Evolutionary conservation across 2,797 vertebrate species (phyloP).

Genomic region (Myotis daubentonii): DNA sequence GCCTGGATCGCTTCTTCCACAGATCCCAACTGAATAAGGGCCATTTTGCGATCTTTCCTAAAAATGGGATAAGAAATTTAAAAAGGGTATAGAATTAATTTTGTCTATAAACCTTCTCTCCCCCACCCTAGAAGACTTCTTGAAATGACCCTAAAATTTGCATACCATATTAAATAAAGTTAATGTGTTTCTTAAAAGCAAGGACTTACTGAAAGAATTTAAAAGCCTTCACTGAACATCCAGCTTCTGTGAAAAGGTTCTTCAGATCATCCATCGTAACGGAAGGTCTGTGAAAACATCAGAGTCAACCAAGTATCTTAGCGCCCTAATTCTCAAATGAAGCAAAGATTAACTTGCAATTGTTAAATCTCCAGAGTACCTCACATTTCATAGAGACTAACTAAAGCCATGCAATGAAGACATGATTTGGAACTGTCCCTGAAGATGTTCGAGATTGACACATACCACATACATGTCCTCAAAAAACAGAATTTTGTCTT

Average conservation of each 20-base stretch:
- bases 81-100: constrained; percentile 51
- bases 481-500: constrained; percentile 28
- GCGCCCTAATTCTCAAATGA: constrained; percentile 9
- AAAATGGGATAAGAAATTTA: constrained; percentile 34
- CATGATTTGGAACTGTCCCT: background rate
- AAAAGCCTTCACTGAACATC: constrained; percentile 93
- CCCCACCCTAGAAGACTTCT: background rate
- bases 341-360: constrained; percentile 27
- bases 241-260: constrained; percentile 90
- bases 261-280: constrained; percentile 90
- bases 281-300: constrained; percentile 85
- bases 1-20: constrained; percentile 95
- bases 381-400: constrained; percentile 41
- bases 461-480: background rate
- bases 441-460: background rate
- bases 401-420: constrained; percentile 2
- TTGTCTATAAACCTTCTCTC: constrained; percentile 5
- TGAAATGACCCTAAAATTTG: background rate
- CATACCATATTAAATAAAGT: constrained; percentile 47
- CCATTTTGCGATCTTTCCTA: constrained; percentile 95
- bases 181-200: constrained; percentile 8
- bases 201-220: constrained; percentile 95
- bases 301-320: constrained; percentile 46
- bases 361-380: background rate
- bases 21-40: constrained; percentile 92